These are phyloP conservation scores for Ploceus nigricollis DNA, from an alignment of 2,113 vertebrate species.

Conservation along the genomic window DNA sequence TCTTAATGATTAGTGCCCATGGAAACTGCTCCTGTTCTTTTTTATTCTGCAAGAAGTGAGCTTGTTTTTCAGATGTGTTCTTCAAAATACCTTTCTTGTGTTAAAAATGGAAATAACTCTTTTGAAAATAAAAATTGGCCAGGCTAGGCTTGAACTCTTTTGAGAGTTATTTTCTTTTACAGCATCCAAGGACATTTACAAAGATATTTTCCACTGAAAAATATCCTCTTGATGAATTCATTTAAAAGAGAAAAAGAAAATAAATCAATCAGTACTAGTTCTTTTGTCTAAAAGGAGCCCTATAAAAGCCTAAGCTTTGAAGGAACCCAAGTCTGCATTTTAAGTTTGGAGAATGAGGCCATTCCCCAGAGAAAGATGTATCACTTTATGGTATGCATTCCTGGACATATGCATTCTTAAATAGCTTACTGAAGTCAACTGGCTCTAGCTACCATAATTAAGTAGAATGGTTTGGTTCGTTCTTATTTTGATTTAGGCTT, in stretches of 20 bases:
- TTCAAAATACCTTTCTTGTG: neutral
- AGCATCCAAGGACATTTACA: neutral
- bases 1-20: neutral
- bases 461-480: neutral
- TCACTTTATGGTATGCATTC: neutral
- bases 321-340: neutral
- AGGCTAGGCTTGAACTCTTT: neutral
- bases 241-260: neutral
- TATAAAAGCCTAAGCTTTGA: neutral
- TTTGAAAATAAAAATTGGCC: constrained; percentile 40
- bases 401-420: neutral
- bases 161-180: constrained; percentile 21
- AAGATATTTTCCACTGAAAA: constrained; percentile 5
- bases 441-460: neutral
- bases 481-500: neutral
- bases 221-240: neutral
- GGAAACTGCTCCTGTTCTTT: neutral
- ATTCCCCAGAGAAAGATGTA: neutral
- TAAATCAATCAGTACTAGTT: neutral
- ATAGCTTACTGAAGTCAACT: neutral
- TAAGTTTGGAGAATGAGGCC: neutral
- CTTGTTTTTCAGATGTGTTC: neutral
- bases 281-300: neutral
- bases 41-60: neutral
- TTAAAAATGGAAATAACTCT: neutral